These are phyloP conservation scores for Bostrychus sinensis DNA, from an alignment of 2,113 vertebrate genomes.

Conservation along the genomic window DNA sequence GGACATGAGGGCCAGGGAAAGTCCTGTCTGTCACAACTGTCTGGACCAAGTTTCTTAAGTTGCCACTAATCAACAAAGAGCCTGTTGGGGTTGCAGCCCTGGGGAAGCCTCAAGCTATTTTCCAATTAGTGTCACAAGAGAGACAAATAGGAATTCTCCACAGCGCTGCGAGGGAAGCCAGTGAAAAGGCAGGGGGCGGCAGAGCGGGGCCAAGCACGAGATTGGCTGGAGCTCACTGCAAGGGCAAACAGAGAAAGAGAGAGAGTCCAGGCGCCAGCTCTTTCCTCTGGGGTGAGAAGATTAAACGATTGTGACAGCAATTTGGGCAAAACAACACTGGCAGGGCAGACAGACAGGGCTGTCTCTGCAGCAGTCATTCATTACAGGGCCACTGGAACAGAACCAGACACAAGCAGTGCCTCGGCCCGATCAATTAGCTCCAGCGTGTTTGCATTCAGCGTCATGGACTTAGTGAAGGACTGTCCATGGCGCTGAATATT, in stretches of 20 bases:
- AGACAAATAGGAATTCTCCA: constrained; percentile 74
- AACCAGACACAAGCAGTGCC: constrained; percentile 47
- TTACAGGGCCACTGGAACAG: constrained; percentile 51
- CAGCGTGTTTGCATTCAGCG: constrained; percentile 32
- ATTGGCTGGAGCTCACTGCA: constrained; percentile 38
- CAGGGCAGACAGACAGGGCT: constrained; percentile 65
- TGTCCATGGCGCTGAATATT: neutral
- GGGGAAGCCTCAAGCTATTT: constrained; percentile 76
- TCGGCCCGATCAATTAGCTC: no score
- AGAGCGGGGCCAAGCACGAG: no score
- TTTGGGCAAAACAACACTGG: constrained; percentile 69
- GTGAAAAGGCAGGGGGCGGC: constrained; percentile 19
- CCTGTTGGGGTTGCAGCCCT: constrained; percentile 69
- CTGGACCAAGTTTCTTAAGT: constrained; percentile 71
- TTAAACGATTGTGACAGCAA: constrained; percentile 80
- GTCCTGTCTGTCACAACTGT: constrained; percentile 39
- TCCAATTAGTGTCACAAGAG: constrained; percentile 82
- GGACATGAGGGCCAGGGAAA: constrained; percentile 35
- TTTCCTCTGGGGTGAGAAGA: constrained; percentile 59
- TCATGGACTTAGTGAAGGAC: neutral
- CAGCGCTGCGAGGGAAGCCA: constrained; percentile 35
- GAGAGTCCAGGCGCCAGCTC: constrained; percentile 26
- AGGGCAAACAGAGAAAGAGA: constrained; percentile 28
- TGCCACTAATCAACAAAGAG: constrained; percentile 78
- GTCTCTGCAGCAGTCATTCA: constrained; percentile 52